Percentiles rank a stretch among this genome's conserved stretches.
Evolutionary conservation across 2,797 vertebrate genomes (phyloP).

Genomic region (Sebastes taczanowskii): DNA sequence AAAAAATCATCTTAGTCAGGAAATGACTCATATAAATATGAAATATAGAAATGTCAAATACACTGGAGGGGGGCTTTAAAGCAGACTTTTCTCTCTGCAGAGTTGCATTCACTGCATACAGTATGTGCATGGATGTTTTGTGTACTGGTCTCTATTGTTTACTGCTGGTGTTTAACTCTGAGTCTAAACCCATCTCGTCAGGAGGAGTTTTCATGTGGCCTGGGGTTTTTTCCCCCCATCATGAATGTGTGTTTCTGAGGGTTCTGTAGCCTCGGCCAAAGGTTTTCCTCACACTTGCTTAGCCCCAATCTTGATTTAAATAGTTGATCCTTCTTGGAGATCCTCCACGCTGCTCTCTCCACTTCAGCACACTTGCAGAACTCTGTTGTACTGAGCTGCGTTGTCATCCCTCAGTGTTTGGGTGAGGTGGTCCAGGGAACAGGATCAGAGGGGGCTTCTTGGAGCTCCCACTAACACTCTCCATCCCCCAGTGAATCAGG

Average conservation of each 20-base stretch:
- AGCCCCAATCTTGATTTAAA: not conserved
- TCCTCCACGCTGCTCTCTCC: constrained; percentile 20
- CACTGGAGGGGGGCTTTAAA: not conserved
- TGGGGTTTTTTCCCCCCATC: not conserved
- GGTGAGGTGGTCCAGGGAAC: constrained; percentile 34
- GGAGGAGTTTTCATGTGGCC: constrained; percentile 69
- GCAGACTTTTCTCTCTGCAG: not conserved
- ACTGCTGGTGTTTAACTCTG: constrained; percentile 43
- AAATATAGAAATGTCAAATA: too few relatives aligned
- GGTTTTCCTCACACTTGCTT: constrained; percentile 48
- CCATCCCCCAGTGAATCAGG: constrained; percentile 67
- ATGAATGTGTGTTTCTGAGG: constrained; percentile 45
- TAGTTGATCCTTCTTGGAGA: constrained; percentile 16
- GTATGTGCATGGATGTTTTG: constrained; percentile 31
- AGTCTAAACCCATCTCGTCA: constrained; percentile 49
- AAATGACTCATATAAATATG: too few relatives aligned
- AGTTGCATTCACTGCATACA: constrained; percentile 14
- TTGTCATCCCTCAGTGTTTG: constrained; percentile 43
- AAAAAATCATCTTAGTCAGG: too few relatives aligned
- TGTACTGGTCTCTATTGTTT: constrained; percentile 59
- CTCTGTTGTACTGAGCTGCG: constrained; percentile 21
- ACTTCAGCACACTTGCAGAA: not conserved
- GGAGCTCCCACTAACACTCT: constrained; percentile 43
- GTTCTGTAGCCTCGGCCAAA: constrained; percentile 22
- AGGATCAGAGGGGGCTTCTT: constrained; percentile 24